Evolutionary conservation across 1,140 invertebrate species (phyloP).

Genomic region (Pygmarrhopalites habei): DNA sequence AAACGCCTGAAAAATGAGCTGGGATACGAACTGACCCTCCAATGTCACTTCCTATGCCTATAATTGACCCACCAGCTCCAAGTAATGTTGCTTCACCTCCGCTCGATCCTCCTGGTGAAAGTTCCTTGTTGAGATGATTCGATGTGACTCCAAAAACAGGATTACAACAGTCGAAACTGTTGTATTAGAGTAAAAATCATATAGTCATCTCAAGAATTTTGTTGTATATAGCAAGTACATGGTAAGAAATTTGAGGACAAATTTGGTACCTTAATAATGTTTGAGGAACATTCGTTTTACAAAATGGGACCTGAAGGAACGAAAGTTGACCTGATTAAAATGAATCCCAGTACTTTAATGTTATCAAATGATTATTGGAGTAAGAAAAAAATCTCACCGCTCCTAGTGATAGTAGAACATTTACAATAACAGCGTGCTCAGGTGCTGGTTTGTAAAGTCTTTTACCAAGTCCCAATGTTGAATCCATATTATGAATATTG

Average conservation of each 20-base stretch:
- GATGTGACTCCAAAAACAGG: conserved; percentile 39
- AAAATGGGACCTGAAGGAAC: too few species aligned
- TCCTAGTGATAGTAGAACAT: conserved; percentile 40
- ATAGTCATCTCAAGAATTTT: neutral
- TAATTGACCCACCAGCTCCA: conserved; percentile 39
- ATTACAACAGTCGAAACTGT: conserved; percentile 39
- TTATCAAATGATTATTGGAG: too few species aligned
- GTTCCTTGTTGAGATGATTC: conserved; percentile 31
- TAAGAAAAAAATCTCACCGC: too few species aligned
- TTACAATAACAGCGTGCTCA: conserved; percentile 43
- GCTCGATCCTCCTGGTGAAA: conserved; percentile 38
- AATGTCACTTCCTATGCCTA: conserved; percentile 48
- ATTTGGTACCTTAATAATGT: conserved; percentile 31
- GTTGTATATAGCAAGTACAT: neutral
- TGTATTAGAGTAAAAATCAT: neutral
- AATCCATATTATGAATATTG: conserved; percentile 41
- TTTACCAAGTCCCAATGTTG: conserved; percentile 34
- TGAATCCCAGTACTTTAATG: too few species aligned
- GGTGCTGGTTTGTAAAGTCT: conserved; percentile 42
- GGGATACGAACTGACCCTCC: conserved; percentile 41
- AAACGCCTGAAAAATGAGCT: conserved; percentile 35
- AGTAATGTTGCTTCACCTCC: conserved; percentile 42
- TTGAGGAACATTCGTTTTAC: conserved; percentile 49
- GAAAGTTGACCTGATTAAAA: too few species aligned
- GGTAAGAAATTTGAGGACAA: neutral